These are phyloP conservation scores for Pseudomyrmex cubaensis DNA, from an alignment of 1,140 invertebrate genomes.

Conservation along the genomic window DNA sequence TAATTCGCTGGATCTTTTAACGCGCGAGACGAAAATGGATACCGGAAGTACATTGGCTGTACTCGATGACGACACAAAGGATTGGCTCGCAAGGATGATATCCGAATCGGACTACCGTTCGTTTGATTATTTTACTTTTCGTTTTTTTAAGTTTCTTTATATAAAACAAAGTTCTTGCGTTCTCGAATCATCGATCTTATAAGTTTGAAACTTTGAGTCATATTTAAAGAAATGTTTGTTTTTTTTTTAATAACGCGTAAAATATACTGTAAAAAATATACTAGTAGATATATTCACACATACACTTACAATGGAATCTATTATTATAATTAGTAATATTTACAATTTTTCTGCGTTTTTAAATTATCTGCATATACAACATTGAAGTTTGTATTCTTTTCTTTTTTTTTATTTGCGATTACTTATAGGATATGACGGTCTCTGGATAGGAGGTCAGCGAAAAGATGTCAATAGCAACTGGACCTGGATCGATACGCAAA, in stretches of 20 bases:
- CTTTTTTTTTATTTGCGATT: not conserved
- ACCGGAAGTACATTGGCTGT: conserved; percentile 39
- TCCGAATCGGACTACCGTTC: conserved; percentile 69
- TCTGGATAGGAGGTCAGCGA: conserved; percentile 67
- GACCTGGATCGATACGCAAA: conserved; percentile 49
- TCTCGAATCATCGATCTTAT: not conserved
- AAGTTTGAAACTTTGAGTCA: not conserved
- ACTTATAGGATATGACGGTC: conserved; percentile 63
- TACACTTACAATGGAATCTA: too few relatives aligned
- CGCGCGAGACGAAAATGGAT: not conserved
- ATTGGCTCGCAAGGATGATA: conserved; percentile 62
- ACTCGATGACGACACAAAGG: conserved; percentile 35
- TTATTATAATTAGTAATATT: too few relatives aligned
- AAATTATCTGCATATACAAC: too few relatives aligned
- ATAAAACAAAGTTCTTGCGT: not conserved
- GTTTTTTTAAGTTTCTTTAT: not conserved
- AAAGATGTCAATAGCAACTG: conserved; percentile 40
- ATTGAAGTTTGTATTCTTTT: not conserved
- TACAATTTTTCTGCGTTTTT: not conserved
- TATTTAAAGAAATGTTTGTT: too few relatives aligned
- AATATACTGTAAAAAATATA: too few relatives aligned
- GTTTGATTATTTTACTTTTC: conserved; percentile 20
- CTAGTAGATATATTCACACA: too few relatives aligned
- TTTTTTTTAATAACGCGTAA: too few relatives aligned
- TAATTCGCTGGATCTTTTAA: conserved; percentile 4